Base-by-base conservation (phyloP, 1,140 invertebrate species). In the Drosophila kohkoa region DNA sequence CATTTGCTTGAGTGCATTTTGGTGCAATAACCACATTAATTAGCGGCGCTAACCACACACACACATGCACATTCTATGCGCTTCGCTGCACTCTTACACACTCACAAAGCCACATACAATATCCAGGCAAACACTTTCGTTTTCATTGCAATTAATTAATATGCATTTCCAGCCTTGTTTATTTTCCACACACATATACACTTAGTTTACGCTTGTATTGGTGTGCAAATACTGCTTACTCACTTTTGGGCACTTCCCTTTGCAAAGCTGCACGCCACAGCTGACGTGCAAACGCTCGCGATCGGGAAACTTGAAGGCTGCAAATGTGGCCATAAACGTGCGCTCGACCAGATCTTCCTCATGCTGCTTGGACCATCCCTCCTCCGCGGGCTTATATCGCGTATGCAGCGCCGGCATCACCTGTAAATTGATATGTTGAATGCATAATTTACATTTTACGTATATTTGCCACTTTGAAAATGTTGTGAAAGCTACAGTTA, bases 231-330 rank as follows among this genome's bases (percentile, higher is more conserved):
- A 49, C 28, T 43, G 8, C 3, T 59, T 75, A 91, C 82, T 90
- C 82, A 95, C 95, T 88, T 93, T 93, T 2, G 94, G 94, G 83
- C 96, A 97, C 52, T 93, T 92, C 11, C 94, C 94, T 90, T 95
- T 94, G 82, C 96, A 97, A 1, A 96, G 81, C 75, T 95, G 94
- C 79, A 96, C 90, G 65, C 94, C 93, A 94, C 96, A 95, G 52
- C 94, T 94, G 10, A 97, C 93, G 92, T 96, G 96, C 8, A 97
- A 91, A 60, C 95, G 94, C 58, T 96, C 95, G 72, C 96, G 93
- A 79, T 96, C 96, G 11, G 96, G 96, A 93, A 97, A 97, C 82
- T 96, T 96, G 79, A 97, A 97, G 5, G 96, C 96, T 8, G 95
- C 94, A 93, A 97, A 97, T 32, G 94, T 95, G 0, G 96, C 94